A percentile compares a stretch with the other conserved stretches of the same genome.
Conservation (phyloP, 2,797 vertebrate species). For the Vultur gryphus region DNA sequence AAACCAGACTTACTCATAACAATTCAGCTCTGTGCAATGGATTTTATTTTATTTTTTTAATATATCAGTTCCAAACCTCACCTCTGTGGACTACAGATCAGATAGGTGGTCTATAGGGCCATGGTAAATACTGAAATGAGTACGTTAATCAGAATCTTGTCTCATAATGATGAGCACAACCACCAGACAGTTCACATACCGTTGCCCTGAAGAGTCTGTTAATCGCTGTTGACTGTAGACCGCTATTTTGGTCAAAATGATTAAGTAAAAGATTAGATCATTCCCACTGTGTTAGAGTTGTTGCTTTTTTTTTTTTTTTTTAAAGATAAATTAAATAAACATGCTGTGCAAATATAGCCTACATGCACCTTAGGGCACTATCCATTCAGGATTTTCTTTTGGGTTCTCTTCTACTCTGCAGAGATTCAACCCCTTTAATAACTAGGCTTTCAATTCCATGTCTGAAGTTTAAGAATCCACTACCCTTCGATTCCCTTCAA, state of each 20-base stretch:
- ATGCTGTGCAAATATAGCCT: neutral
- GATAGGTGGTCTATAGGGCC: neutral
- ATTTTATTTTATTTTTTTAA: neutral
- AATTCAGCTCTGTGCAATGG: neutral
- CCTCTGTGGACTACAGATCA: neutral
- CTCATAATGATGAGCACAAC: neutral
- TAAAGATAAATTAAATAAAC: neutral
- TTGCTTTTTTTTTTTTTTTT: neutral
- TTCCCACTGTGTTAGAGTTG: neutral
- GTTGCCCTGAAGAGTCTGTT: neutral
- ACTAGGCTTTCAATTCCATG: neutral
- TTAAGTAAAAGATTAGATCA: neutral
- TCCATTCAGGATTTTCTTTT: neutral
- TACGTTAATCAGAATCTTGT: neutral
- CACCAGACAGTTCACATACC: neutral
- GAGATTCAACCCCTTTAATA: constrained; percentile 14
- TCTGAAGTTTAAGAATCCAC: constrained; percentile 14
- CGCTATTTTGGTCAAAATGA: neutral
- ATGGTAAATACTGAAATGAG: neutral
- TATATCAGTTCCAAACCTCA: neutral
- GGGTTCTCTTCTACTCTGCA: neutral
- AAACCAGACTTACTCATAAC: neutral
- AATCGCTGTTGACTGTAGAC: neutral
- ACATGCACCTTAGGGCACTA: neutral
- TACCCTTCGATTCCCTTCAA: constrained; percentile 4